Percentiles rank a stretch among this genome's conserved stretches.
phyloP scores from a whole-genome alignment of 2,888 invertebrate species.

The Ecliptopera silaceata region DNA sequence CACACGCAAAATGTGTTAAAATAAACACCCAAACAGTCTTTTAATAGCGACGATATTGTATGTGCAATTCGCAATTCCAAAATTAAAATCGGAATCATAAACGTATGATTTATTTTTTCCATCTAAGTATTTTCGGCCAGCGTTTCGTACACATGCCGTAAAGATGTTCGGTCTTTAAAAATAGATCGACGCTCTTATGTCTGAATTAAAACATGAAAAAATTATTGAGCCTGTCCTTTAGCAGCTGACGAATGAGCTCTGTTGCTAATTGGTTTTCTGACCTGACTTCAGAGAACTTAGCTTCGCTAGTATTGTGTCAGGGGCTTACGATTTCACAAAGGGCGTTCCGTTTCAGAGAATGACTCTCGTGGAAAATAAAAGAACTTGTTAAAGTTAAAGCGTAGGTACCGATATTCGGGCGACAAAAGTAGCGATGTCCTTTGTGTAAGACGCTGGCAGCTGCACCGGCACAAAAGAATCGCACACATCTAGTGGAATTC shows the following conservation, averaged over 20 bases:
- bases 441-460: slow-evolving; percentile 73
- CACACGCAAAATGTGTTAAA: slow-evolving; percentile 81
- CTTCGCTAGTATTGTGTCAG: slow-evolving; percentile 50
- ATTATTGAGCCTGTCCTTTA: slow-evolving; percentile 50
- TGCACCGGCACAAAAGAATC: slow-evolving; percentile 70
- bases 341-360: slow-evolving; percentile 71
- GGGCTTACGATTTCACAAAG: slow-evolving; percentile 60
- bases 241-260: slow-evolving; percentile 58
- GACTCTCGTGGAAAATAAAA: slow-evolving; percentile 66
- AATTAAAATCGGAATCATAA: slow-evolving; percentile 66
- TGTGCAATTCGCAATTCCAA: slow-evolving; percentile 71
- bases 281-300: slow-evolving; percentile 59
- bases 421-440: slow-evolving; percentile 77
- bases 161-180: slow-evolving; percentile 59
- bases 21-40: slow-evolving; percentile 80
- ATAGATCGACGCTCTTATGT: slow-evolving; percentile 49
- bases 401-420: slow-evolving; percentile 66
- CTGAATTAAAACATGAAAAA: slow-evolving; percentile 53
- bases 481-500: slow-evolving; percentile 66
- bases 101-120: slow-evolving; percentile 72
- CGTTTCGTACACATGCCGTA: slow-evolving; percentile 59
- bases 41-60: slow-evolving; percentile 77
- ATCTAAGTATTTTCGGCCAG: slow-evolving; percentile 52
- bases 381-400: slow-evolving; percentile 70
- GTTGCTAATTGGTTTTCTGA: slow-evolving; percentile 64